phyloP scores from a whole-genome alignment of 2,113 vertebrate genomes.

The Helogale parvula region DNA sequence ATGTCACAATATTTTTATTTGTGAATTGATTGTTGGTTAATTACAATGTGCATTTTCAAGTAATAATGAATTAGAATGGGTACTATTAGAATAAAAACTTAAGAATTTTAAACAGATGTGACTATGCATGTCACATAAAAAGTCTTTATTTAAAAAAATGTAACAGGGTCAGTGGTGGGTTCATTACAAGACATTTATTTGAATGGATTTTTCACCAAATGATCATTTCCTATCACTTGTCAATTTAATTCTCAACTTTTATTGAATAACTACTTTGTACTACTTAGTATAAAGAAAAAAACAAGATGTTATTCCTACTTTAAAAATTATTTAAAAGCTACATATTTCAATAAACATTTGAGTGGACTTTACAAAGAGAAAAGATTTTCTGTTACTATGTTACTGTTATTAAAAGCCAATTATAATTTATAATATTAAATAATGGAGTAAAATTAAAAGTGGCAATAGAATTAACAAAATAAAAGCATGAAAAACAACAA shows the following conservation, averaged over 20 bases:
- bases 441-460: constrained; percentile 58
- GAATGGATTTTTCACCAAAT: constrained; percentile 49
- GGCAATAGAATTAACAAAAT: constrained; percentile 67
- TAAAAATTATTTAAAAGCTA: constrained; percentile 50
- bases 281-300: constrained; percentile 46
- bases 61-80: constrained; percentile 38
- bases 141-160: not conserved
- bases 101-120: constrained; percentile 51
- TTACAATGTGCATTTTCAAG: constrained; percentile 37
- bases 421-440: constrained; percentile 65
- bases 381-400: constrained; percentile 31
- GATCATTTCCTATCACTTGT: constrained; percentile 34
- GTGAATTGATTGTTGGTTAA: constrained; percentile 45
- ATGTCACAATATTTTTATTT: constrained; percentile 48
- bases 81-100: constrained; percentile 54
- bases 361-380: constrained; percentile 58
- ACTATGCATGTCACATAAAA: constrained; percentile 48
- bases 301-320: constrained; percentile 42
- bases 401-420: constrained; percentile 54
- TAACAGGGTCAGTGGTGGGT: constrained; percentile 22
- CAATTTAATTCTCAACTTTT: constrained; percentile 59
- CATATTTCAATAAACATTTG: constrained; percentile 60
- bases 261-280: constrained; percentile 21
- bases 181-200: not conserved
- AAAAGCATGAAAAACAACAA: constrained; percentile 43